Conservation (phyloP, 2,888 invertebrate species). For the Eudiplozoon nipponicum region DNA sequence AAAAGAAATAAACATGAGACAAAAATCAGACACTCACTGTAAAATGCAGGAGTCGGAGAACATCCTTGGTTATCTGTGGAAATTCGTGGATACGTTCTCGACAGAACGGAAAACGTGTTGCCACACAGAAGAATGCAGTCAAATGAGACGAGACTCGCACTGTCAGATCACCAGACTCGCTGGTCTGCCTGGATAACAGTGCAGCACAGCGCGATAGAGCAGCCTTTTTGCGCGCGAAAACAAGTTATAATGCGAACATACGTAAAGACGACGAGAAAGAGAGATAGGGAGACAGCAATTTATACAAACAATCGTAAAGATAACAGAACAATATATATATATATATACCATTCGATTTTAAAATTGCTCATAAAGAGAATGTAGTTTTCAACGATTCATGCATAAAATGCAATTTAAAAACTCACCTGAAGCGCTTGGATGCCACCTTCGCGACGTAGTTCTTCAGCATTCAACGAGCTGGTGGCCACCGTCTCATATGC, state of each 20-base stretch:
- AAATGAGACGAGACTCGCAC: slow-evolving; percentile 67
- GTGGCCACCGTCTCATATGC: slow-evolving; percentile 80
- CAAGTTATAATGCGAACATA: too few species aligned
- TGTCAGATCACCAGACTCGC: slow-evolving; percentile 42
- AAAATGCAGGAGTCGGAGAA: slow-evolving; percentile 51
- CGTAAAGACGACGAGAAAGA: too few species aligned
- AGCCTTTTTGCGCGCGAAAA: too few species aligned
- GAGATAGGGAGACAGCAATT: too few species aligned
- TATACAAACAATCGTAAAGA: too few species aligned
- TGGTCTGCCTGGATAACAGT: slow-evolving; percentile 33
- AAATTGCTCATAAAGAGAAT: too few species aligned
- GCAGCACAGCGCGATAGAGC: not conserved
- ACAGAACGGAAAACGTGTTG: slow-evolving; percentile 62
- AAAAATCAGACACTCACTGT: slow-evolving; percentile 32
- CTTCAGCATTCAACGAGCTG: slow-evolving; percentile 83
- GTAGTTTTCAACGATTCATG: too few species aligned
- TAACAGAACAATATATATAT: not conserved
- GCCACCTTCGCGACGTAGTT: slow-evolving; percentile 63
- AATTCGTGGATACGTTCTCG: slow-evolving; percentile 48
- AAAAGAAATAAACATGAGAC: not conserved
- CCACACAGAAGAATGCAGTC: slow-evolving; percentile 66
- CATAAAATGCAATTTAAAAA: not conserved
- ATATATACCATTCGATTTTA: not conserved
- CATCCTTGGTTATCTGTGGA: slow-evolving; percentile 51
- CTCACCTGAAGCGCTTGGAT: slow-evolving; percentile 35